Evolutionary conservation across 2,113 vertebrate species (phyloP), one percentile per base, ranked within the genome.

Genomic region (Bothrops jararaca): DNA sequence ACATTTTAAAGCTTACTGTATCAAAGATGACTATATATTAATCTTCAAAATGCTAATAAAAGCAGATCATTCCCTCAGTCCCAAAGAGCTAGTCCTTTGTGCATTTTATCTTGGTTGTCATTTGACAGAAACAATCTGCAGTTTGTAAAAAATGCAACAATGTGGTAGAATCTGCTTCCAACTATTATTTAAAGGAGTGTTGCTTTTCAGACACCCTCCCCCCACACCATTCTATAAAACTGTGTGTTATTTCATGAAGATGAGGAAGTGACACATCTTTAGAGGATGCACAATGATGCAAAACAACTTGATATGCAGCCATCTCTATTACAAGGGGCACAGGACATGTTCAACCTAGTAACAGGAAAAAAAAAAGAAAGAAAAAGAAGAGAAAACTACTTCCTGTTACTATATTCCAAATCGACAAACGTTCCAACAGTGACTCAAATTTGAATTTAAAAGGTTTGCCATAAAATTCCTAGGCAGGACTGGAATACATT

Each of bases 401-500:
- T 97, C 93, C 93, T 96, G 95, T 98, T 98, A 98, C 97, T 97
- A 96, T 96, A 97, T 96, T 97, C 92, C 94, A 94, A 96, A 98
- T 97, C 97, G 97, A 98, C 97, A 97, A 98, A 97, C 96, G 97
- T 98, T 97, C 96, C 96, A 95, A 97, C 89, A 96, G 96, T 96
- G 97, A 97, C 96, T 98, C 95, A 89, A 97, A 97, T 98, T 98
- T 98, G 97, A 98, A 98, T 98, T 98, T 97, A 98, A 98, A 98
- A 98, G 97, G 96, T 96, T 97, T 39, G 94, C 97, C 97, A 97
- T 98, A 98, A 98, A 98, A 97, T 97, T 97, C 95, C 58, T 97
- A 96, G 97, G 97, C 98, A 96, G 97, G 97, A 98, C 98, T 98
- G 96, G 97, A 98, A 98, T 98, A 98, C 97, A 98, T 96, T 97